phyloP scores from a whole-genome alignment of 2,888 invertebrate species.

The Imbricaverruca yamaguchii region DNA sequence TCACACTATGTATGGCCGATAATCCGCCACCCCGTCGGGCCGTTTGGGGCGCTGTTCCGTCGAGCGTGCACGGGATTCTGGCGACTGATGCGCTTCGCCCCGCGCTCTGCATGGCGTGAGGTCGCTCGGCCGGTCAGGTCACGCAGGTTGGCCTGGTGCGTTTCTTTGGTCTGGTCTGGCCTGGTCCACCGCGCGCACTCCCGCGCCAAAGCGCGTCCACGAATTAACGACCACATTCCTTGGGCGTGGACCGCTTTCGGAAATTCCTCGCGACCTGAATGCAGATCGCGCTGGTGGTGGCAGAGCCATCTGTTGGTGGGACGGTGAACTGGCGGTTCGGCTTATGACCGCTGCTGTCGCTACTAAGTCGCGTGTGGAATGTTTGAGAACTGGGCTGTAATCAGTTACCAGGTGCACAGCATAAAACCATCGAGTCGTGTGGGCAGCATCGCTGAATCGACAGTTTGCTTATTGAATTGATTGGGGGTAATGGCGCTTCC shows the following conservation, averaged over 20 bases:
- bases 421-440: background rate
- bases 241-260: background rate
- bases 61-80: background rate
- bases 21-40: background rate
- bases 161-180: background rate
- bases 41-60: background rate
- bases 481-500: background rate
- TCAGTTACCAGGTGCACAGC: background rate
- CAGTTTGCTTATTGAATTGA: background rate
- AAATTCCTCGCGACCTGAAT: background rate
- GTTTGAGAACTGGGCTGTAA: background rate
- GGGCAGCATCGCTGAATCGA: background rate
- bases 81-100: too few species aligned
- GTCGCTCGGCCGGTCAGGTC: too few species aligned
- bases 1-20: background rate
- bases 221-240: slow-evolving; percentile 12
- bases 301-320: background rate
- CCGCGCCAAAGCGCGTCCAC: background rate
- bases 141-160: background rate
- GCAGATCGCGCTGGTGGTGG: background rate
- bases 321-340: background rate
- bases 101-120: too few species aligned
- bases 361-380: too few species aligned
- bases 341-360: background rate
- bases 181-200: background rate